Percentiles rank a stretch among this genome's conserved stretches.
Conservation (phyloP, 2,888 invertebrate species). For the Drosophila cyrtoloma region DNA sequence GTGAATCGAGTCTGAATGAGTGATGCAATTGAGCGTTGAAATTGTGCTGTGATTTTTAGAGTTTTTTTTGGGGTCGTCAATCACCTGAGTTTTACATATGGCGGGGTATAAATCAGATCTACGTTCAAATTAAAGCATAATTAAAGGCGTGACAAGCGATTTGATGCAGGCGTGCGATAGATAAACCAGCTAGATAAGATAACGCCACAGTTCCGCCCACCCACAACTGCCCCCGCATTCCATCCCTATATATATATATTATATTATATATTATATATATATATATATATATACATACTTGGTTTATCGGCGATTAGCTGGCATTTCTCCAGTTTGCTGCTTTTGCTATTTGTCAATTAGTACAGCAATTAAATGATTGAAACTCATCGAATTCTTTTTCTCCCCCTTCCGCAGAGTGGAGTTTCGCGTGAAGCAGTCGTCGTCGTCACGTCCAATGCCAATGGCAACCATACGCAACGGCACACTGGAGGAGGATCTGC, state of each 20-base stretch:
- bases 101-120: slow-evolving; percentile 68
- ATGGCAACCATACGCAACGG: slow-evolving; percentile 55
- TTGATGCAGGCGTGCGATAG: slow-evolving; percentile 41
- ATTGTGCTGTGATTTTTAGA: slow-evolving; percentile 16
- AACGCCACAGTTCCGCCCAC: slow-evolving; percentile 37
- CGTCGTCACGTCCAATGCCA: slow-evolving; percentile 71
- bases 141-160: slow-evolving; percentile 77
- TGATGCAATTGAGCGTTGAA: slow-evolving; percentile 28
- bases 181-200: slow-evolving; percentile 58
- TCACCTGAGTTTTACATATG: slow-evolving; percentile 37
- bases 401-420: slow-evolving; percentile 72
- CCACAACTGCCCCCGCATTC: slow-evolving; percentile 8
- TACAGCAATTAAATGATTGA: slow-evolving; percentile 39
- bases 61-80: slow-evolving; percentile 14
- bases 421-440: slow-evolving; percentile 81
- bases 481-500: slow-evolving; percentile 78
- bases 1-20: neutral
- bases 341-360: slow-evolving; percentile 41
- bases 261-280: neutral
- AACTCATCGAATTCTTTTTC: neutral
- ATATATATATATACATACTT: slow-evolving; percentile 24
- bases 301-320: slow-evolving; percentile 45
- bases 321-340: slow-evolving; percentile 5
- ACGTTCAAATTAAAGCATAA: slow-evolving; percentile 73
- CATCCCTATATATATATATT: slow-evolving; percentile 7